These are phyloP conservation scores for Phenacoccus solenopsis DNA, from an alignment of 1,140 invertebrate genomes.

Conservation along the genomic window DNA sequence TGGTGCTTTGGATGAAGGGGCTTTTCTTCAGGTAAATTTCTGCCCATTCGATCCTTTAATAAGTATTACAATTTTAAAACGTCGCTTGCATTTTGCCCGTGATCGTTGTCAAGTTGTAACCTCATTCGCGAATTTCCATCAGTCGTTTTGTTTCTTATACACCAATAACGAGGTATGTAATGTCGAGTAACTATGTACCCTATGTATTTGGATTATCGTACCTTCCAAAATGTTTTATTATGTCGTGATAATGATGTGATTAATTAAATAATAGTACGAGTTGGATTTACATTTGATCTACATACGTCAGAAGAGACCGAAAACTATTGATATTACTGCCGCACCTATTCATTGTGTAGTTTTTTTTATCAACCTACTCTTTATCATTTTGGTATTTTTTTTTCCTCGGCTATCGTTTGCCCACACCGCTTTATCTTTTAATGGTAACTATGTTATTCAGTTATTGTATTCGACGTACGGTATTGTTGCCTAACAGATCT, in stretches of 20 bases:
- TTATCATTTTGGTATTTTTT: background rate
- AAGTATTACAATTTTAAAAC: background rate
- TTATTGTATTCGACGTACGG: background rate
- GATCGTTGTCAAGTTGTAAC: background rate
- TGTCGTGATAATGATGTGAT: background rate
- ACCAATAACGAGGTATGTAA: no score
- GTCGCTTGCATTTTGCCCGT: no score
- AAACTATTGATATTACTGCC: background rate
- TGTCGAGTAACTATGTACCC: no score
- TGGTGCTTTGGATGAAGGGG: conserved; percentile 1
- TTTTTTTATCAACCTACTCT: background rate
- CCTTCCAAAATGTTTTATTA: no score
- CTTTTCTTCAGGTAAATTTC: conserved; percentile 2
- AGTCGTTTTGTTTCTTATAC: no score
- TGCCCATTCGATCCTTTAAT: background rate
- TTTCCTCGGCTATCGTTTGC: no score
- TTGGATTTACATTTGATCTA: conserved; percentile 4
- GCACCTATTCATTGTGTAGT: conserved; percentile 17
- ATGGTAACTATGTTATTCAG: no score
- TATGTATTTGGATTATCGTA: no score
- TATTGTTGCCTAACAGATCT: no score
- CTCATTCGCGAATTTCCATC: background rate
- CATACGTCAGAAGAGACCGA: conserved; percentile 4
- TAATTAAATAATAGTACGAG: background rate
- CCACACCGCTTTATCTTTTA: background rate